Evolutionary conservation across 2,888 invertebrate genomes (phyloP).

Genomic region (Cremastinae sp.): DNA sequence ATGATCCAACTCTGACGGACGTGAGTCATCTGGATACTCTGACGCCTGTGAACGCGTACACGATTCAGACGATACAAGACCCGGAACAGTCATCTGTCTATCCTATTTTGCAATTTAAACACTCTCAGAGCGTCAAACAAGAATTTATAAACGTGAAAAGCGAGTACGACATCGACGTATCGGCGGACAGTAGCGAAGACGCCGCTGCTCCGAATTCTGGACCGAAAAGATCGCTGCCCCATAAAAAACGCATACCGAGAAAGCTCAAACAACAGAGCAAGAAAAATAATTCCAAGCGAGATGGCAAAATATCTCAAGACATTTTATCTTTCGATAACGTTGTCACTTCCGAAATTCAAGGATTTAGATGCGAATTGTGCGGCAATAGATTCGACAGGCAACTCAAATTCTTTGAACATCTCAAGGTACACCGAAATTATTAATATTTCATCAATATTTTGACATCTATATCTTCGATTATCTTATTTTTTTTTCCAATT

Average conservation of each 20-base stretch:
- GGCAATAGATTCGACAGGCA: conserved; percentile 89
- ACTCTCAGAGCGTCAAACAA: conserved; percentile 74
- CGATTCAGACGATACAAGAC: conserved; percentile 75
- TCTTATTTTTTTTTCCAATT: conserved; percentile 52
- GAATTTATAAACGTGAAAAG: conserved; percentile 78
- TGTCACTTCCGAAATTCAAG: conserved; percentile 76
- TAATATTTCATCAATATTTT: not conserved
- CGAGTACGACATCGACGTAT: conserved; percentile 79
- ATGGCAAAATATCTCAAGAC: conserved; percentile 68
- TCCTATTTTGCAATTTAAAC: conserved; percentile 74
- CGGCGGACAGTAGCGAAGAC: conserved; percentile 80
- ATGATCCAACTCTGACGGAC: conserved; percentile 73
- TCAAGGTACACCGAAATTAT: conserved; percentile 83
- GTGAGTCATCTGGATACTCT: conserved; percentile 74
- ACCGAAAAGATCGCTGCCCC: conserved; percentile 87
- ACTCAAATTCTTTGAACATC: conserved; percentile 91
- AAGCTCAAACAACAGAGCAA: conserved; percentile 84
- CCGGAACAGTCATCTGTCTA: conserved; percentile 73
- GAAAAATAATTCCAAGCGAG: conserved; percentile 72
- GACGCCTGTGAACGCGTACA: conserved; percentile 74
- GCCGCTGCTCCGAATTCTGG: conserved; percentile 76
- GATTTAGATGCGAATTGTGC: conserved; percentile 89
- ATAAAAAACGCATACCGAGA: conserved; percentile 91
- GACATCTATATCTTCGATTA: conserved; percentile 71
- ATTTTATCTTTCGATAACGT: conserved; percentile 57